Conservation (phyloP, 1,140 invertebrate genomes). For the Sinonovacula constricta region DNA sequence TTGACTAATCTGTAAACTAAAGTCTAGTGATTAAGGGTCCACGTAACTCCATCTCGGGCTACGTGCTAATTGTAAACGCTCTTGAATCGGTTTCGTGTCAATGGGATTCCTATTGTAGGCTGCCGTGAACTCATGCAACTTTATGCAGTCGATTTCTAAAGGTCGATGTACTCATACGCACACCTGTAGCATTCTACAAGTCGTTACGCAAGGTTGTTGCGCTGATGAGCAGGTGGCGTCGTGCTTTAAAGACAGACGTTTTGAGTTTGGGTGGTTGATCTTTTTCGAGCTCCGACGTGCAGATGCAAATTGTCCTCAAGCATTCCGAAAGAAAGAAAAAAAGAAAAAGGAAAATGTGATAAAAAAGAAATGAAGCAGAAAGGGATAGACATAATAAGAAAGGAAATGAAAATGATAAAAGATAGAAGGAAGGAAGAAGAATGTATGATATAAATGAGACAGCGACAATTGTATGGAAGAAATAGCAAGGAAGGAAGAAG, state of each 20-base stretch:
- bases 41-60: neutral
- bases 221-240: no score
- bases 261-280: neutral
- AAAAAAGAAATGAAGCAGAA: no score
- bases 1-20: neutral
- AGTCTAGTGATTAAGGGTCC: neutral
- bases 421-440: no score
- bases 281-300: neutral
- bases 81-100: neutral
- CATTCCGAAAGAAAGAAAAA: no score
- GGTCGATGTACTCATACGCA: neutral
- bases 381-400: no score
- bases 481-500: no score
- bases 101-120: neutral
- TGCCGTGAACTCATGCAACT: no score
- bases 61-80: neutral
- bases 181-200: neutral
- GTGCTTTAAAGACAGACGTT: neutral
- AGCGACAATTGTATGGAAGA: no score
- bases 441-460: no score
- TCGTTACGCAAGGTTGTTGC: neutral
- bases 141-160: neutral
- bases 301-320: neutral
- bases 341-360: no score
- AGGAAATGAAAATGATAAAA: no score